These are phyloP conservation scores for Chionomys nivalis DNA, from an alignment of 2,113 vertebrate species.

Conservation along the genomic window DNA sequence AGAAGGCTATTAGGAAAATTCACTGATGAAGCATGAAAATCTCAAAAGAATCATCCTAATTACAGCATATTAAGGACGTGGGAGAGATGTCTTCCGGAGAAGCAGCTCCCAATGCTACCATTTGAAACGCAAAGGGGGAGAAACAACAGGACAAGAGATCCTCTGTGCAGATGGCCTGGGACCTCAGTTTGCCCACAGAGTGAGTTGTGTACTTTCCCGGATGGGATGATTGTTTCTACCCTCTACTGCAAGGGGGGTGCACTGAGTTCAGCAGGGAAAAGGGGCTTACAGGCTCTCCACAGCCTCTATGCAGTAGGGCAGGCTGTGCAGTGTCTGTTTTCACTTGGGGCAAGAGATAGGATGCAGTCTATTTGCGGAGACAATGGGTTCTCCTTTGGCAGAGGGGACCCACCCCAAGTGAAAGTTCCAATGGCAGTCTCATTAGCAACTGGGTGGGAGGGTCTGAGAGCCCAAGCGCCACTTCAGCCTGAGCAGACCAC, in stretches of 20 bases:
- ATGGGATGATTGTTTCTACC: background rate
- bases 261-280: background rate
- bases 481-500: background rate
- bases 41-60: constrained; percentile 56
- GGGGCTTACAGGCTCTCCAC: background rate
- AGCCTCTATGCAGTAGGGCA: background rate
- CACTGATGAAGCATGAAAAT: constrained; percentile 58
- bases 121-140: background rate
- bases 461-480: constrained; percentile 8
- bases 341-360: background rate
- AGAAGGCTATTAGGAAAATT: constrained; percentile 63
- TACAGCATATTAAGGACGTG: background rate
- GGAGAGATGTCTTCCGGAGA: constrained; percentile 10
- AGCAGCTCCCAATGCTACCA: background rate
- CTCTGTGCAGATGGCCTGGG: background rate
- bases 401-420: background rate
- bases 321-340: background rate
- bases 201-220: background rate
- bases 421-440: background rate
- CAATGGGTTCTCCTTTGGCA: background rate
- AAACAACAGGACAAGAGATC: background rate
- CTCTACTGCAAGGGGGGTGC: accelerated
- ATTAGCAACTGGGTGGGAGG: background rate
- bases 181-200: background rate
- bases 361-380: background rate